Percentiles rank a stretch among this genome's conserved stretches.
These are phyloP conservation scores for Syritta pipiens DNA, from an alignment of 2,888 invertebrate species.

Conservation along the genomic window DNA sequence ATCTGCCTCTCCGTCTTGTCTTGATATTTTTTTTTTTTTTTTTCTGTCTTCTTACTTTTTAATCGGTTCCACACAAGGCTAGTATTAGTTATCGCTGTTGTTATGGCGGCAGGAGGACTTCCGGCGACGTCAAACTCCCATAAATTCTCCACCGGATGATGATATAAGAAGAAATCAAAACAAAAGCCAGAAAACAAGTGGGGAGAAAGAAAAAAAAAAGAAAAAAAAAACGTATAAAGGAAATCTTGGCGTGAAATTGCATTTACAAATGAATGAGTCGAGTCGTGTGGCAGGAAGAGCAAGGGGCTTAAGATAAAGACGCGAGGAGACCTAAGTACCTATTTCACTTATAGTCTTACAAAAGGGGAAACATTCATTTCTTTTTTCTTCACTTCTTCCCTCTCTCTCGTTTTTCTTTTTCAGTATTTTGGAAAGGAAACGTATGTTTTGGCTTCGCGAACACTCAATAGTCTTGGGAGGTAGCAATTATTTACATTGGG, in stretches of 20 bases:
- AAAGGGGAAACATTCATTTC: constrained; percentile 59
- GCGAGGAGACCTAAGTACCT: constrained; percentile 69
- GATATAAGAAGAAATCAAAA: constrained; percentile 69
- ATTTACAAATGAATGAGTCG: constrained; percentile 70
- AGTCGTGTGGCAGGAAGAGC: constrained; percentile 40
- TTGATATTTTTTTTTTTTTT: constrained; percentile 14
- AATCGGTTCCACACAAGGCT: constrained; percentile 60
- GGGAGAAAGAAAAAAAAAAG: constrained; percentile 19
- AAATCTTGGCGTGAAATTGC: constrained; percentile 78
- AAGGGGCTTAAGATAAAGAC: constrained; percentile 51
- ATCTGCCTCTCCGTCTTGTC: too few species aligned
- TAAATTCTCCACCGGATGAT: constrained; percentile 68
- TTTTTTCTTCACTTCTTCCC: neutral
- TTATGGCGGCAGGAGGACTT: constrained; percentile 68
- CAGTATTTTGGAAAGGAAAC: constrained; percentile 28
- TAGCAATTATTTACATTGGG: constrained; percentile 72
- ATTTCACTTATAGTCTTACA: constrained; percentile 64
- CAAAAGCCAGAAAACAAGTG: constrained; percentile 51
- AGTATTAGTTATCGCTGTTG: constrained; percentile 66
- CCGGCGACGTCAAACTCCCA: constrained; percentile 69
- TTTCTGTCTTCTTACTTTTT: constrained; percentile 57
- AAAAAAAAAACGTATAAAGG: constrained; percentile 70
- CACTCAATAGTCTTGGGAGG: constrained; percentile 66
- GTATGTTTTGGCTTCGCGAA: constrained; percentile 69
- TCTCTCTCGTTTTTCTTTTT: constrained; percentile 2